phyloP scores from a whole-genome alignment of 2,797 vertebrate genomes.

The Cyprinella venusta region DNA sequence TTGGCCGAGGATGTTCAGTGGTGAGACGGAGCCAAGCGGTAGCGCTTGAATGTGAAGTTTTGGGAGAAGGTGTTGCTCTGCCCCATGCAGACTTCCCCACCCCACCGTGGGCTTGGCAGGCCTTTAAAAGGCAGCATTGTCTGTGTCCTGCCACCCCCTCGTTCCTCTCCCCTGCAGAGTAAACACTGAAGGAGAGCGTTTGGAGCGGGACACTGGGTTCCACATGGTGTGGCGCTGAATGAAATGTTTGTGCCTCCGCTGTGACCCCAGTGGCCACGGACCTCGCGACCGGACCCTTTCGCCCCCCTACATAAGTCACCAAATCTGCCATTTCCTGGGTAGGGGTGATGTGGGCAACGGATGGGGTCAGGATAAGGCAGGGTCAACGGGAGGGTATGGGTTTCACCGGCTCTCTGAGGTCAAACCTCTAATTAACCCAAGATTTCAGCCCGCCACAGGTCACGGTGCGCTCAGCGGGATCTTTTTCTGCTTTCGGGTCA shows the following conservation, averaged over 20 bases:
- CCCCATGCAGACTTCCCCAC: constrained; percentile 76
- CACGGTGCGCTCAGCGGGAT: background rate
- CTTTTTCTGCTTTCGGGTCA: background rate
- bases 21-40: constrained; percentile 32
- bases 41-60: constrained; percentile 77
- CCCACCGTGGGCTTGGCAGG: constrained; percentile 72
- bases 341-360: constrained; percentile 16
- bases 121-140: constrained; percentile 81
- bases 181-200: constrained; percentile 69
- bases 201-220: constrained; percentile 25
- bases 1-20: background rate
- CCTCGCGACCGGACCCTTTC: constrained; percentile 6
- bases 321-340: constrained; percentile 35
- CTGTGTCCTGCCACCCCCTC: constrained; percentile 58
- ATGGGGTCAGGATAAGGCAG: background rate
- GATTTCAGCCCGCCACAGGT: background rate
- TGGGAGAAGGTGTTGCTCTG: constrained; percentile 74
- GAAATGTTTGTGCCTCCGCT: constrained; percentile 63
- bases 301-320: constrained; percentile 41
- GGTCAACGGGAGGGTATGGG: constrained; percentile 61
- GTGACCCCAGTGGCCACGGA: constrained; percentile 52
- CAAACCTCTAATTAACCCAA: constrained; percentile 43
- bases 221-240: constrained; percentile 63
- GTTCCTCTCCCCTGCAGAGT: constrained; percentile 65
- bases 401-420: constrained; percentile 63